Percentiles rank a stretch among this genome's conserved stretches.
phyloP scores from a whole-genome alignment of 1,140 invertebrate species.

The Cydia pomonella region DNA sequence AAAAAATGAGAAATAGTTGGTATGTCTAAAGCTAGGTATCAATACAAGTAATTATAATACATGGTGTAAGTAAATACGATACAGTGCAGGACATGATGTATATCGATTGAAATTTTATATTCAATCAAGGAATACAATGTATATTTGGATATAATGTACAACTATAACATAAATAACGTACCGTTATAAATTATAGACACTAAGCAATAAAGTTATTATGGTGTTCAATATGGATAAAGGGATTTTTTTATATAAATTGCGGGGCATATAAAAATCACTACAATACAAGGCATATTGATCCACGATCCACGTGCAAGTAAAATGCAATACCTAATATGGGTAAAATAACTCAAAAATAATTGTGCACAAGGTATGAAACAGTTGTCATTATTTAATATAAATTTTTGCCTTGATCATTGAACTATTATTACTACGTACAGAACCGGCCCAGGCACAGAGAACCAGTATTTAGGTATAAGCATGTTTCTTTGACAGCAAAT shows the following conservation, averaged over 20 bases:
- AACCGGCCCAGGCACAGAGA: too few species aligned
- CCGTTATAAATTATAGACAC: too few species aligned
- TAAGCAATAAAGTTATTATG: too few species aligned
- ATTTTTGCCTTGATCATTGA: too few species aligned
- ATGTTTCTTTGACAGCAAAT: too few species aligned
- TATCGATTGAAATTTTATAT: background rate
- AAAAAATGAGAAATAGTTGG: slow-evolving; percentile 55
- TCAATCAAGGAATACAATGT: background rate
- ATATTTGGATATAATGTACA: too few species aligned
- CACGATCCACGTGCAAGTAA: background rate
- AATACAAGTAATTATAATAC: slow-evolving; percentile 8
- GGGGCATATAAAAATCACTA: background rate
- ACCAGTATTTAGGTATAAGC: too few species aligned
- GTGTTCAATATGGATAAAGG: too few species aligned
- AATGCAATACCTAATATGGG: background rate
- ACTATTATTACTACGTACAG: too few species aligned
- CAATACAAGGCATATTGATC: background rate
- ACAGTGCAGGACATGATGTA: background rate
- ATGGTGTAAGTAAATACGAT: slow-evolving; percentile 25
- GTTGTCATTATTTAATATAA: background rate
- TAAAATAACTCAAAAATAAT: background rate
- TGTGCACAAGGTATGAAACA: background rate
- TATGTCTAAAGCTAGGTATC: slow-evolving; percentile 32
- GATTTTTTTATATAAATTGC: too few species aligned
- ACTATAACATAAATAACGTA: too few species aligned